Percentiles rank a stretch among this genome's conserved stretches.
phyloP scores from a whole-genome alignment of 2,888 invertebrate genomes.

The Sinelater perroti region DNA sequence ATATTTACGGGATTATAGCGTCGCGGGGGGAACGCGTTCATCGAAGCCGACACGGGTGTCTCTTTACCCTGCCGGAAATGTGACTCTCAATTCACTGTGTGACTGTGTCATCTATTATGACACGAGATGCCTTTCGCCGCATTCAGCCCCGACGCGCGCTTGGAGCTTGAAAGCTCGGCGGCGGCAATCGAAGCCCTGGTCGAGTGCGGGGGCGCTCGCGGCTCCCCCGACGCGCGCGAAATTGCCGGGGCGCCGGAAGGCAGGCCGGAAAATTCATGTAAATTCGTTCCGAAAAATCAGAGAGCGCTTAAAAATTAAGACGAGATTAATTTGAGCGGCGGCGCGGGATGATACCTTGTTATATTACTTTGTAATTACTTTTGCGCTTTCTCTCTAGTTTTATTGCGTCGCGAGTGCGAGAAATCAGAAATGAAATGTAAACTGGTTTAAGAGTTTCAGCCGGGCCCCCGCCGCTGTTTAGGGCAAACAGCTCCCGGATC shows the following conservation, averaged over 20 bases:
- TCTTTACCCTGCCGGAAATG: constrained; percentile 10
- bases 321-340: constrained; percentile 33
- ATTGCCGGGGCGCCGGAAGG: constrained; percentile 12
- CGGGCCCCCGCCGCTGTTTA: constrained; percentile 8
- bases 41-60: constrained; percentile 8
- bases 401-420: constrained; percentile 33
- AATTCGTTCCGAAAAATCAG: constrained; percentile 35
- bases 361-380: constrained; percentile 41
- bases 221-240: no score
- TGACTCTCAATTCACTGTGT: constrained; percentile 15
- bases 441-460: constrained; percentile 26
- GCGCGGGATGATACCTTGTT: constrained; percentile 35
- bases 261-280: constrained; percentile 28
- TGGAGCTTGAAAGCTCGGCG: neutral
- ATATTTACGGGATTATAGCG: no score
- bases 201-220: no score
- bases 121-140: constrained; percentile 11
- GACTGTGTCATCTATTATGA: constrained; percentile 14
- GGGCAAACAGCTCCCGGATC: neutral
- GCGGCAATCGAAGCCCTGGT: neutral
- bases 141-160: neutral
- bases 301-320: constrained; percentile 36
- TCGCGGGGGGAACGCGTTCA: no score
- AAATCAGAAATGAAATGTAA: constrained; percentile 37
- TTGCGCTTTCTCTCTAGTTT: constrained; percentile 34